Conservation (phyloP, 1,140 invertebrate genomes). For the Nomia melanderi region DNA sequence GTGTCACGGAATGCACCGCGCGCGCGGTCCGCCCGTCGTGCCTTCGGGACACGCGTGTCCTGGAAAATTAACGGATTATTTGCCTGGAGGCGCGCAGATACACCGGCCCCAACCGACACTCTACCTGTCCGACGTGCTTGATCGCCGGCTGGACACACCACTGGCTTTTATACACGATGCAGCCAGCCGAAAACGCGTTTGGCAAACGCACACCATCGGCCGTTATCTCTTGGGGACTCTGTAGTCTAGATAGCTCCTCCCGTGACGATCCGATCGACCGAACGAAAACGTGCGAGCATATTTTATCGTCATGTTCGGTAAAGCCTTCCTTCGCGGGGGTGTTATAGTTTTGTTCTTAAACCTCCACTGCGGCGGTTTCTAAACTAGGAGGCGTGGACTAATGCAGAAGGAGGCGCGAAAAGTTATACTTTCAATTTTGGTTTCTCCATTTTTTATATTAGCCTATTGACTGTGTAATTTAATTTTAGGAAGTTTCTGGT, state of each 20-base stretch:
- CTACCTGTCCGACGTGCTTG: conserved; percentile 1
- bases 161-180: not conserved
- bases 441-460: too few species aligned
- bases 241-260: not conserved
- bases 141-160: not conserved
- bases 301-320: not conserved
- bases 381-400: too few species aligned
- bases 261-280: not conserved
- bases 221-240: not conserved
- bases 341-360: too few species aligned
- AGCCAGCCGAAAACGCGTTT: conserved; percentile 1
- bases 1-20: conserved; percentile 69
- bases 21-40: conserved; percentile 35
- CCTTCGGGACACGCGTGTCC: conserved; percentile 54
- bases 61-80: conserved; percentile 33
- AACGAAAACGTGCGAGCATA: not conserved
- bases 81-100: conserved; percentile 68
- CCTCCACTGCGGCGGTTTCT: too few species aligned
- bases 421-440: too few species aligned
- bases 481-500: too few species aligned
- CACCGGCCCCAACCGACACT: conserved; percentile 64
- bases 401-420: too few species aligned
- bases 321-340: not conserved
- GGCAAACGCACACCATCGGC: not conserved
- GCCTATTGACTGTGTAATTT: too few species aligned